phyloP scores from a whole-genome alignment of 2,888 invertebrate genomes.

The Tiliacea aurago region DNA sequence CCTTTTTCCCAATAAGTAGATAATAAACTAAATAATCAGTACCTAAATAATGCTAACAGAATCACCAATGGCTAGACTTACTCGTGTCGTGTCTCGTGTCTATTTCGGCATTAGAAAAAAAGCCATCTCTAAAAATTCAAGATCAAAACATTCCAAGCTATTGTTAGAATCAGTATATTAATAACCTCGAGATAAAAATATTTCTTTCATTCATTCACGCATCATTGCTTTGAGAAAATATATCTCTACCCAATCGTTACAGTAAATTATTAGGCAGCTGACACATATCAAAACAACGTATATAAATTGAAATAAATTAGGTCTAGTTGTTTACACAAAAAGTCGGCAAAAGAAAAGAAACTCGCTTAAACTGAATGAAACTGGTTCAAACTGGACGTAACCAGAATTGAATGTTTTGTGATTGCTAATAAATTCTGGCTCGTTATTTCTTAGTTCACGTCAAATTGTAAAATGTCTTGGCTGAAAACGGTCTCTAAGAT shows the following conservation, averaged over 20 bases:
- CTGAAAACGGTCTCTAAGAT: constrained; percentile 9
- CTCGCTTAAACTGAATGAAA: constrained; percentile 39
- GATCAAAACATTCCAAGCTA: constrained; percentile 29
- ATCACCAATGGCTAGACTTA: background rate
- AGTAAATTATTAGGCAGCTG: constrained; percentile 37
- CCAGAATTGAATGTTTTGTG: constrained; percentile 42
- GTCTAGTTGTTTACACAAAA: constrained; percentile 46
- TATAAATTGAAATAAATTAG: constrained; percentile 44
- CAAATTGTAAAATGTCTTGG: constrained; percentile 31
- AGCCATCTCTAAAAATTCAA: constrained; percentile 7
- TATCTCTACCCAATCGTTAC: constrained; percentile 12
- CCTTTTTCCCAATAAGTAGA: background rate
- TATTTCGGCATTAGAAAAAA: background rate
- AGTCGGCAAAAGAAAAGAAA: constrained; percentile 37
- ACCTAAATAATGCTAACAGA: background rate
- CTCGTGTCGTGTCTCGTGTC: background rate
- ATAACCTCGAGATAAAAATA: constrained; percentile 29
- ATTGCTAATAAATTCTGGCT: constrained; percentile 37
- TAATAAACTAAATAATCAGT: background rate
- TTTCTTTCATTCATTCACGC: constrained; percentile 52
- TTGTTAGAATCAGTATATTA: constrained; percentile 36
- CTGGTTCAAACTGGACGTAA: constrained; percentile 44
- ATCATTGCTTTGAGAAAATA: constrained; percentile 11
- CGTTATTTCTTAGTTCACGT: constrained; percentile 49
- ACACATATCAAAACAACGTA: constrained; percentile 38